phyloP scores from a whole-genome alignment of 2,113 vertebrate species.

The Myocastor coypus region DNA sequence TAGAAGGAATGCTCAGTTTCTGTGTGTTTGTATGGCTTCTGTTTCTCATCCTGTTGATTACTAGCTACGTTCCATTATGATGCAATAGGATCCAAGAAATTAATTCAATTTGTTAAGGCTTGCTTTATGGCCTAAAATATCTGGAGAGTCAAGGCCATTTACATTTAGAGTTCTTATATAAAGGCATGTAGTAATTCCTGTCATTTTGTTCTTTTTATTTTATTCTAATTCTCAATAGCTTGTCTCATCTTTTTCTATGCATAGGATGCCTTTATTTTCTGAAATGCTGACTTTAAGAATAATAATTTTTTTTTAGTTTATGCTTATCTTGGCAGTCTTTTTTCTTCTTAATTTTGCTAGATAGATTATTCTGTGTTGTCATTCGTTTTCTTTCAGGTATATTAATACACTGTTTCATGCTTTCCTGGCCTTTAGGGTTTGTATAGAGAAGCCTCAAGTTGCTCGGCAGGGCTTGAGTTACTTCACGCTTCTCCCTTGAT shows the following conservation, averaged over 20 bases:
- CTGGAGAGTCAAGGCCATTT: background rate
- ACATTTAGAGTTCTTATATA: background rate
- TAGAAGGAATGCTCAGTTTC: background rate
- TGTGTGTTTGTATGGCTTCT: background rate
- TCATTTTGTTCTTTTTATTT: background rate
- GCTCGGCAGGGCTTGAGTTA: background rate
- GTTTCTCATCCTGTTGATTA: background rate
- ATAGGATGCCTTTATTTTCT: background rate
- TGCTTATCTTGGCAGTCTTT: background rate
- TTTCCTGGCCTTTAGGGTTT: background rate
- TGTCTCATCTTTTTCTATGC: background rate
- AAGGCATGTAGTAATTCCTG: background rate
- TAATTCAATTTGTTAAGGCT: background rate
- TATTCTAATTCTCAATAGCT: background rate
- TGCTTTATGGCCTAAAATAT: background rate
- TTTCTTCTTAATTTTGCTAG: background rate
- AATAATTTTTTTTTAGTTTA: background rate
- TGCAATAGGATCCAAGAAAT: background rate
- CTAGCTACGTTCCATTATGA: background rate
- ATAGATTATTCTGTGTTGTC: background rate
- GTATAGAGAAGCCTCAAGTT: background rate
- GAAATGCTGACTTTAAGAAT: background rate
- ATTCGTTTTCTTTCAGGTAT: background rate
- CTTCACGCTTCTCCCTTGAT: background rate
- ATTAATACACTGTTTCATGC: background rate